These are phyloP conservation scores for Shargacucullia verbasci DNA, from an alignment of 2,888 invertebrate species.

Conservation along the genomic window DNA sequence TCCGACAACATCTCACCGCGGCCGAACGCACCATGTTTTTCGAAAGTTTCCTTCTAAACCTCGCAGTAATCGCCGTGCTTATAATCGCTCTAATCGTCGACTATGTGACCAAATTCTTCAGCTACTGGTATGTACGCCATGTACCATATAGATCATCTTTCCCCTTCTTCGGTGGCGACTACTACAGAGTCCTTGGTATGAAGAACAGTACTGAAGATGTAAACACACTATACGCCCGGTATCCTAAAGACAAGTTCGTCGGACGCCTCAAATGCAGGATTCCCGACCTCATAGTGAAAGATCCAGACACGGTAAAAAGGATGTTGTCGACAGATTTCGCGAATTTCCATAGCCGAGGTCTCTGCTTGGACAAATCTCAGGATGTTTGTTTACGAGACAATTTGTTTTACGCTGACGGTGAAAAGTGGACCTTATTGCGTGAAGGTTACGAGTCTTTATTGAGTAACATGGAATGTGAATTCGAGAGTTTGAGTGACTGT, in stretches of 20 bases:
- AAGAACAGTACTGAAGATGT: constrained; percentile 78
- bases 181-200: constrained; percentile 76
- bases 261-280: constrained; percentile 82
- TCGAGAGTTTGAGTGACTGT: constrained; percentile 82
- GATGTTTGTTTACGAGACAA: constrained; percentile 88
- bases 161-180: constrained; percentile 82
- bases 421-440: constrained; percentile 83
- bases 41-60: constrained; percentile 82
- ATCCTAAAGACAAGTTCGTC: constrained; percentile 77
- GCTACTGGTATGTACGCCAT: constrained; percentile 85
- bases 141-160: constrained; percentile 77
- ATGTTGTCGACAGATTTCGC: constrained; percentile 84
- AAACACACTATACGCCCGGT: constrained; percentile 70
- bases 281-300: constrained; percentile 83
- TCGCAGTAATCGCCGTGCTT: constrained; percentile 69
- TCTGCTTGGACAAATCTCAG: constrained; percentile 85
- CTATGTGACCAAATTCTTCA: constrained; percentile 85
- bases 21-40: constrained; percentile 84
- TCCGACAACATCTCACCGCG: constrained; percentile 67
- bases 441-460: constrained; percentile 77
- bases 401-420: constrained; percentile 85
- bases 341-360: constrained; percentile 85
- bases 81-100: constrained; percentile 79
- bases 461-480: constrained; percentile 70
- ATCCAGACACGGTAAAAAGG: constrained; percentile 80